These are phyloP conservation scores for Erebia epiphron DNA, from an alignment of 2,888 invertebrate genomes.

Conservation along the genomic window DNA sequence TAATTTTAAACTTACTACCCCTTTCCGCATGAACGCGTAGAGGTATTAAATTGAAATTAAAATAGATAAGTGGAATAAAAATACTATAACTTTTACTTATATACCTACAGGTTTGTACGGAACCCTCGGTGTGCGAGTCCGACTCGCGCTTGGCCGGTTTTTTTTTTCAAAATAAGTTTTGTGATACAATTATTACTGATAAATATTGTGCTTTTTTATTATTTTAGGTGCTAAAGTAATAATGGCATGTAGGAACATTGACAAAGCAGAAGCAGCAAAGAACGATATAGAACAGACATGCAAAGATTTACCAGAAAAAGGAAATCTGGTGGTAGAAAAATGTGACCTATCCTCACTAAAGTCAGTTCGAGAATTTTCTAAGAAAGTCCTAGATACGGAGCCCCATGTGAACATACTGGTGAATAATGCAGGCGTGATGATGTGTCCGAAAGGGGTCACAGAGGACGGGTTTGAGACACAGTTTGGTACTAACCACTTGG, in stretches of 20 bases:
- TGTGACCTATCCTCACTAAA: constrained; percentile 84
- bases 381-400: constrained; percentile 80
- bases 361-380: constrained; percentile 84
- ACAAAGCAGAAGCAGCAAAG: constrained; percentile 83
- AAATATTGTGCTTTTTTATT: no score
- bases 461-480: constrained; percentile 88
- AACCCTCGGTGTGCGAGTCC: no score
- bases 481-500: constrained; percentile 87
- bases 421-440: constrained; percentile 89
- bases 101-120: no score
- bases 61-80: no score
- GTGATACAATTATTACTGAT: no score
- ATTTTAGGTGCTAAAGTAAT: constrained; percentile 79
- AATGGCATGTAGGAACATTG: constrained; percentile 80
- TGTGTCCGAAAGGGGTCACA: constrained; percentile 85
- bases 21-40: no score
- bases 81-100: no score
- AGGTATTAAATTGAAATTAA: no score
- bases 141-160: no score
- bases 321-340: constrained; percentile 74
- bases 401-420: constrained; percentile 84
- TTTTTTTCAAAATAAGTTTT: no score
- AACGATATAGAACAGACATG: constrained; percentile 76
- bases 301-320: constrained; percentile 64
- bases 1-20: no score